phyloP scores from a whole-genome alignment of 2,888 invertebrate species.

The Melangyna quadrimaculata region DNA sequence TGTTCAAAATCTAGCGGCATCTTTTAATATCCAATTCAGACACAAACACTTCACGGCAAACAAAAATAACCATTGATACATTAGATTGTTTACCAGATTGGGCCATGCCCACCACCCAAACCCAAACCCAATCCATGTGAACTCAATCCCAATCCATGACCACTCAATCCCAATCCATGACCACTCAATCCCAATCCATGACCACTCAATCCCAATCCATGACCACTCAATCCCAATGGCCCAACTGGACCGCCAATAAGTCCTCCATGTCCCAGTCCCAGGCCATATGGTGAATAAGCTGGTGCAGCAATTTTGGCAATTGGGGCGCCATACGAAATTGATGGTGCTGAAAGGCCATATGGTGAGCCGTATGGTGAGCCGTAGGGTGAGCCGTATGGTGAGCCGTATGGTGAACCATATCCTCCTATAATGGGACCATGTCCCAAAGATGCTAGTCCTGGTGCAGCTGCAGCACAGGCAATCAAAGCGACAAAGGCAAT shows the following conservation, averaged over 20 bases:
- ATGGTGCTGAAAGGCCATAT: conserved; percentile 62
- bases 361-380: conserved; percentile 12
- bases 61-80: neutral
- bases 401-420: conserved; percentile 61
- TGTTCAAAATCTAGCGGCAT: conserved; percentile 38
- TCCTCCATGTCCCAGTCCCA: conserved; percentile 39
- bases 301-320: conserved; percentile 72
- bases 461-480: conserved; percentile 78
- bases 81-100: conserved; percentile 48
- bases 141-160: conserved; percentile 54
- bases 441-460: conserved; percentile 75
- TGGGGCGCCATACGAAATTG: conserved; percentile 73
- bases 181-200: conserved; percentile 68
- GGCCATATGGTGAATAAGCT: conserved; percentile 71
- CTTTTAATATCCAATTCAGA: conserved; percentile 61
- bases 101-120: conserved; percentile 22
- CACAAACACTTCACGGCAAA: conserved; percentile 34
- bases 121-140: conserved; percentile 70
- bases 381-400: conserved; percentile 55
- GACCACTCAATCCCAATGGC: conserved; percentile 72
- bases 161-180: conserved; percentile 61
- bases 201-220: conserved; percentile 58
- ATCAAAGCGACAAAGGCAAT: conserved; percentile 76
- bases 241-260: conserved; percentile 76
- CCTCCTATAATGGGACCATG: conserved; percentile 65